These are phyloP conservation scores for Blera fallax DNA, from an alignment of 2,888 invertebrate genomes.

Conservation along the genomic window DNA sequence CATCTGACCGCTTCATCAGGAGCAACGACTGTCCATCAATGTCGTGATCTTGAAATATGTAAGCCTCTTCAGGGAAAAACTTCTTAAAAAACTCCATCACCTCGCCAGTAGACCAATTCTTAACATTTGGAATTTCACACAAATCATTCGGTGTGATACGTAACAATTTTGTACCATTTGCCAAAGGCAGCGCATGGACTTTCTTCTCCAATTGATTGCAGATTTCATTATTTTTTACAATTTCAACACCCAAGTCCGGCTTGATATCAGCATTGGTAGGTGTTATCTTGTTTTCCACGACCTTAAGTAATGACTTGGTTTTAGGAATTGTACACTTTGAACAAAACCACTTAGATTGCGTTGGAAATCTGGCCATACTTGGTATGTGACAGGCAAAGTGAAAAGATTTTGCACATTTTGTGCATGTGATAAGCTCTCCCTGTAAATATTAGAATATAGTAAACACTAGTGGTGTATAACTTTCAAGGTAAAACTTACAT, in stretches of 20 bases:
- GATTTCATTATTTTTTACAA: background rate
- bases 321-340: constrained; percentile 83
- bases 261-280: background rate
- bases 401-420: constrained; percentile 92
- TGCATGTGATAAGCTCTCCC: constrained; percentile 90
- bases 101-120: constrained; percentile 89
- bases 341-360: constrained; percentile 87
- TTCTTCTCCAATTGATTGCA: background rate
- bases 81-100: constrained; percentile 91
- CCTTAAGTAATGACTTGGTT: constrained; percentile 31
- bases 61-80: constrained; percentile 90
- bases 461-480: background rate
- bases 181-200: background rate
- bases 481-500: constrained; percentile 82
- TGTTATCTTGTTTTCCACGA: background rate
- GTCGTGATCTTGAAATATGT: constrained; percentile 92
- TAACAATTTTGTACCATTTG: constrained; percentile 30
- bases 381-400: constrained; percentile 92
- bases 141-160: constrained; percentile 68
- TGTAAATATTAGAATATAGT: constrained; percentile 77
- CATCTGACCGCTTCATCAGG: constrained; percentile 91
- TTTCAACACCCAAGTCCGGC: constrained; percentile 24
- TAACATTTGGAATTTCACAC: constrained; percentile 75
- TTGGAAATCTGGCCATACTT: constrained; percentile 83
- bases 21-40: constrained; percentile 95